Evolutionary conservation across 2,888 invertebrate species (phyloP).

Genomic region (Anorthoa munda): DNA sequence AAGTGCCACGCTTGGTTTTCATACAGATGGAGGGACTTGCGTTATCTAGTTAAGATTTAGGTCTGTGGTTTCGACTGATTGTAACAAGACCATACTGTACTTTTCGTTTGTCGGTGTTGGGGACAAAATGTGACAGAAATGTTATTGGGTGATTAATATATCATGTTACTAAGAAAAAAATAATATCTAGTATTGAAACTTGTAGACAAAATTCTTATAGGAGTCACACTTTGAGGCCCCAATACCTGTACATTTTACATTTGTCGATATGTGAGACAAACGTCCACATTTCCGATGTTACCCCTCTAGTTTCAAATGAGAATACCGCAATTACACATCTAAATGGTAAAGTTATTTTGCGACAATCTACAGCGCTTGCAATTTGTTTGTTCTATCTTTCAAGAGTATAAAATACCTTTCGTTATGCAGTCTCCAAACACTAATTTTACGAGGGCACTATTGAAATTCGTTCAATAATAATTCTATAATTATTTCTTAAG

Average conservation of each 20-base stretch:
- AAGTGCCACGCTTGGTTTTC: too few species aligned
- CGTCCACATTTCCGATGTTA: slow-evolving; percentile 10
- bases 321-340: slow-evolving; percentile 7
- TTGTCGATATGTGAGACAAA: slow-evolving; percentile 8
- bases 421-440: slow-evolving; percentile 22
- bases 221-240: slow-evolving; percentile 19
- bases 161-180: neutral
- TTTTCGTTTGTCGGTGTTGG: slow-evolving; percentile 11
- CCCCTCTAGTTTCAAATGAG: slow-evolving; percentile 6
- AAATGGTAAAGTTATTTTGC: slow-evolving; percentile 41
- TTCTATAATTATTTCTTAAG: slow-evolving; percentile 57
- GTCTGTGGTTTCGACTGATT: slow-evolving; percentile 3
- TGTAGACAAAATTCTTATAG: neutral
- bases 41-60: too few species aligned
- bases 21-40: too few species aligned
- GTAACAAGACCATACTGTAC: slow-evolving; percentile 4
- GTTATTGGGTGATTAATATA: neutral
- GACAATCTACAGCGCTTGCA: slow-evolving; percentile 32
- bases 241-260: slow-evolving; percentile 7
- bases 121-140: neutral
- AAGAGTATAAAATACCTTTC: slow-evolving; percentile 32
- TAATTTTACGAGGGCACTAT: slow-evolving; percentile 39
- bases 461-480: slow-evolving; percentile 39
- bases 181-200: neutral
- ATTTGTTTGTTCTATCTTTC: slow-evolving; percentile 22